These are phyloP conservation scores for Pseudoatta argentina DNA, from an alignment of 1,140 invertebrate genomes.

Conservation along the genomic window DNA sequence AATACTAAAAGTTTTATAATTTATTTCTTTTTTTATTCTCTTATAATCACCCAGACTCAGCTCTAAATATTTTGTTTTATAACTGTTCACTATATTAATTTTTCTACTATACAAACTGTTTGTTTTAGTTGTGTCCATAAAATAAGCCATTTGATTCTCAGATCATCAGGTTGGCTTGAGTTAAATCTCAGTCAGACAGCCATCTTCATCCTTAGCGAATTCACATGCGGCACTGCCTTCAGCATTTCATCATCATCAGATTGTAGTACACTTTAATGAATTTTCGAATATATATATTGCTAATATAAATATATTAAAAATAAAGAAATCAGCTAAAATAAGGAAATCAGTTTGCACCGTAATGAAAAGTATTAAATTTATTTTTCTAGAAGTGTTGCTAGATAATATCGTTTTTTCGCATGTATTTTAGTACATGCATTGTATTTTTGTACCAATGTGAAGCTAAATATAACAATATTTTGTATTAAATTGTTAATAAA, in stretches of 20 bases:
- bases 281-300: constrained; percentile 1
- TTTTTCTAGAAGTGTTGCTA: no score
- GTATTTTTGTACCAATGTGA: no score
- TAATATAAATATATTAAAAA: no score
- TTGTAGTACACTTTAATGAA: not conserved
- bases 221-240: constrained; percentile 35
- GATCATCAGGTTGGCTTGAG: constrained; percentile 12
- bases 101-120: constrained; percentile 44
- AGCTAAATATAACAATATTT: no score
- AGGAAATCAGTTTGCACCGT: no score
- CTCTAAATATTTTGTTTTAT: not conserved
- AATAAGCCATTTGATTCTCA: constrained; percentile 64
- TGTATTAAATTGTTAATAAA: no score
- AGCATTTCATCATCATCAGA: constrained; percentile 33
- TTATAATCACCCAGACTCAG: not conserved
- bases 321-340: no score
- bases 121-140: constrained; percentile 72
- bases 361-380: no score
- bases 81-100: not conserved
- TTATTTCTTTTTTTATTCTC: constrained; percentile 4
- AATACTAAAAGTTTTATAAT: not conserved
- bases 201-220: constrained; percentile 49
- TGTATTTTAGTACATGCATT: no score
- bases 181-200: constrained; percentile 24
- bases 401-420: no score